Evolutionary conservation across 2,797 vertebrate species (phyloP).

Genomic region (Sebastes oblongus): DNA sequence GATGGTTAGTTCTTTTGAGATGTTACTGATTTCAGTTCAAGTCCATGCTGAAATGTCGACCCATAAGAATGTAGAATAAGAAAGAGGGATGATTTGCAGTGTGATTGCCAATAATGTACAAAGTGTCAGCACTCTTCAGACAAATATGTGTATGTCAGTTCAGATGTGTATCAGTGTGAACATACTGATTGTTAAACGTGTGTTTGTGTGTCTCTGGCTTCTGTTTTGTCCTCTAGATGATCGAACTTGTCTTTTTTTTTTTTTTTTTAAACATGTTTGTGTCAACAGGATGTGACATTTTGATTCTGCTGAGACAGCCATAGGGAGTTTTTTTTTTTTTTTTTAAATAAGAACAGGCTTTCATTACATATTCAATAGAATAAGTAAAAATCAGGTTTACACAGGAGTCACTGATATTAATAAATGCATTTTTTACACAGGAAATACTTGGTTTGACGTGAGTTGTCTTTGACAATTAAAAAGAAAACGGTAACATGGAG

Average conservation of each 20-base stretch:
- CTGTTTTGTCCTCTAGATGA: not conserved
- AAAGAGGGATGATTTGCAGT: not conserved
- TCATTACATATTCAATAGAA: constrained; percentile 5
- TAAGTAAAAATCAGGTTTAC: constrained; percentile 40
- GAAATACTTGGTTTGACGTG: not conserved
- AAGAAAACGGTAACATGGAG: not conserved
- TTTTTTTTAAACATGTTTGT: not conserved
- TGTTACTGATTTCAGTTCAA: constrained; percentile 41
- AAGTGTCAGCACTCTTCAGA: constrained; percentile 3
- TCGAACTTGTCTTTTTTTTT: not conserved
- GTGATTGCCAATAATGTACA: not conserved
- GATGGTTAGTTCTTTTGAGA: not conserved
- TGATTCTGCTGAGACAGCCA: constrained; percentile 22
- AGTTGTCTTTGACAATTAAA: not conserved
- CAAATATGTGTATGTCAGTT: not conserved
- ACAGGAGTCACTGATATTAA: constrained; percentile 33
- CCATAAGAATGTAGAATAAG: constrained; percentile 23
- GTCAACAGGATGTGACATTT: constrained; percentile 11
- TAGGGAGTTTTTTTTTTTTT: not conserved
- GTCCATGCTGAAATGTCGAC: constrained; percentile 1
- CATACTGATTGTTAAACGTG: not conserved
- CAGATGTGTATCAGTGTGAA: not conserved
- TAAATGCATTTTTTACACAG: constrained; percentile 60
- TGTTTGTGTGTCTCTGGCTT: constrained; percentile 3
- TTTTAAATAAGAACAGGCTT: constrained; percentile 9